Evolutionary conservation across 2,888 invertebrate species (phyloP).

Genomic region (Xestia ashworthii): DNA sequence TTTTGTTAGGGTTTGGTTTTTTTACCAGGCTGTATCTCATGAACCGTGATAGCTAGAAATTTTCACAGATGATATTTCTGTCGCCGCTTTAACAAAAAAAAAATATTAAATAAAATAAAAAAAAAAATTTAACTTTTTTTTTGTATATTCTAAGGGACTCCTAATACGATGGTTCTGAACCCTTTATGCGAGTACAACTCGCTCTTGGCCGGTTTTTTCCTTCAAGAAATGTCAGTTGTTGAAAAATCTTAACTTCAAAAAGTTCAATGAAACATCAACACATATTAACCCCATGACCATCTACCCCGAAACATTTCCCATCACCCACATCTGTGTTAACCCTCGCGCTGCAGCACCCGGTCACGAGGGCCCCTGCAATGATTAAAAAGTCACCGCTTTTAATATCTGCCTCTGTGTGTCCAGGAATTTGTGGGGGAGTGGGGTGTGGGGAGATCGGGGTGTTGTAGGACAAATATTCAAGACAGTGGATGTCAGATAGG

Average conservation of each 20-base stretch:
- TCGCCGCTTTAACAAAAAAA: too few relatives aligned
- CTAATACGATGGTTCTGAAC: too few relatives aligned
- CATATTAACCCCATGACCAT: background rate
- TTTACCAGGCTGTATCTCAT: too few relatives aligned
- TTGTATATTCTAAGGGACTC: too few relatives aligned
- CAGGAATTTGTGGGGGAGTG: slow-evolving; percentile 62
- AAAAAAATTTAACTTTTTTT: too few relatives aligned
- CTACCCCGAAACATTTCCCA: background rate
- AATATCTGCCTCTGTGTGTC: slow-evolving; percentile 67
- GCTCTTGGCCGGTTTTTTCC: too few relatives aligned
- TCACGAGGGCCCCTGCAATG: slow-evolving; percentile 55
- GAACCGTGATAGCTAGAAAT: too few relatives aligned
- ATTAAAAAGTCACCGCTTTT: slow-evolving; percentile 76
- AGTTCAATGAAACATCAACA: background rate
- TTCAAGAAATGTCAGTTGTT: too few relatives aligned
- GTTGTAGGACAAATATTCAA: background rate
- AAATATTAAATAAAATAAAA: too few relatives aligned
- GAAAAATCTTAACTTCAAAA: background rate
- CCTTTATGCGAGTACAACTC: too few relatives aligned
- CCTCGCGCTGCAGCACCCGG: slow-evolving; percentile 41
- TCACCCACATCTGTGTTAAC: slow-evolving; percentile 47
- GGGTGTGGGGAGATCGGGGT: background rate
- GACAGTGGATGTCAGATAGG: background rate
- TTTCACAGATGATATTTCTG: too few relatives aligned
- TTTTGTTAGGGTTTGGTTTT: too few relatives aligned